Conservation (phyloP, 1,140 invertebrate genomes). For the Heliconius melpomene region DNA sequence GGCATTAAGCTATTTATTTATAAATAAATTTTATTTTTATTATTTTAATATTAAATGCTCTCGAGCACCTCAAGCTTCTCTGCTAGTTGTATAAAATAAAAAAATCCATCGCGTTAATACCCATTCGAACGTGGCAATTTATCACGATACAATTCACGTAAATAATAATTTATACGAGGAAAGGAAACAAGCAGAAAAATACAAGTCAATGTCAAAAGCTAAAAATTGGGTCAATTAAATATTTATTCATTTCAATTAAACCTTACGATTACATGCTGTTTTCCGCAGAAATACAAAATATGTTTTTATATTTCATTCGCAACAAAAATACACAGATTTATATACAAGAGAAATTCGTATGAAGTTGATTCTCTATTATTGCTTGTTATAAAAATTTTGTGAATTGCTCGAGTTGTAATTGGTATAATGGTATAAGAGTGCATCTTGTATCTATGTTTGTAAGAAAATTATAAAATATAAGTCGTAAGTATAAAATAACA, state of each 20-base stretch:
- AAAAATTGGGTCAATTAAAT: conserved; percentile 11
- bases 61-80: too few species aligned
- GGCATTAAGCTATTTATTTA: too few species aligned
- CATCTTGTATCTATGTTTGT: too few species aligned
- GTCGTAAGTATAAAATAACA: too few species aligned
- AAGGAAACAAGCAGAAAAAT: conserved; percentile 5
- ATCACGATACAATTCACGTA: conserved; percentile 3
- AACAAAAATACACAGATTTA: not conserved
- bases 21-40: too few species aligned
- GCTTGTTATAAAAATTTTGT: not conserved
- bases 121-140: not conserved
- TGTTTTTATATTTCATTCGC: not conserved
- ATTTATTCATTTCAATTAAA: conserved; percentile 1
- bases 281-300: not conserved
- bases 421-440: too few species aligned
- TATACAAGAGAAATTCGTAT: not conserved
- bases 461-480: too few species aligned
- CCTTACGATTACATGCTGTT: not conserved
- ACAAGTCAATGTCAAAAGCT: conserved; percentile 10
- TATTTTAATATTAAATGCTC: too few species aligned
- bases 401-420: not conserved
- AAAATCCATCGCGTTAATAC: not conserved
- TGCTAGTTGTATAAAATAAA: too few species aligned
- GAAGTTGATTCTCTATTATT: not conserved
- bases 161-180: not conserved